Conservation (phyloP, 2,888 invertebrate genomes). For the Tuberolachnus salignus region DNA sequence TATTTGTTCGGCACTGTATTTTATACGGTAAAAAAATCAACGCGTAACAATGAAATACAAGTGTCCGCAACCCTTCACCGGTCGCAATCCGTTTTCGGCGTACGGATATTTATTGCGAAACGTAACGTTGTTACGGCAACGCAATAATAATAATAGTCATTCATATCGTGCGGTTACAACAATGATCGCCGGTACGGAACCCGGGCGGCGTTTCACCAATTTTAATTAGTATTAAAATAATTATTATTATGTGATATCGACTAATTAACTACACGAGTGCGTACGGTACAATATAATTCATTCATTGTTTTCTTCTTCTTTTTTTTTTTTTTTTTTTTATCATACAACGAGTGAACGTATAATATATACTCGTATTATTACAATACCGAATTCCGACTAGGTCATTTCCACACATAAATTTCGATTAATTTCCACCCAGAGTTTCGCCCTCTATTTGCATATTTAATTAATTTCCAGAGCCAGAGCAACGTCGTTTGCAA, state of each 20-base stretch:
- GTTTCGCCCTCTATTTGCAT: slow-evolving; percentile 1
- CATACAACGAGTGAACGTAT: slow-evolving; percentile 4
- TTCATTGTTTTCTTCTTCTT: too few species aligned
- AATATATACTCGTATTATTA: neutral
- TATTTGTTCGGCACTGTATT: too few species aligned
- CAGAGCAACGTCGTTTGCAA: neutral
- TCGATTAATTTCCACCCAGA: neutral
- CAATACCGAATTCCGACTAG: neutral
- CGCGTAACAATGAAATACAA: too few species aligned
- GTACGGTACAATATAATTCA: neutral
- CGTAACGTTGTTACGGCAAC: neutral
- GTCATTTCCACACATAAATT: neutral
- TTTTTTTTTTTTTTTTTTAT: too few species aligned
- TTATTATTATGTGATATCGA: neutral
- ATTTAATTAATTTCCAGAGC: slow-evolving; percentile 12
- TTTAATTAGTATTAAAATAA: slow-evolving; percentile 42
- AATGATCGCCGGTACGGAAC: slow-evolving; percentile 26
- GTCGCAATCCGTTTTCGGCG: too few species aligned
- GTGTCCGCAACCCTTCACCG: too few species aligned
- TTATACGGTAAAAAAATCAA: too few species aligned
- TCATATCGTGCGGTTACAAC: slow-evolving; percentile 24
- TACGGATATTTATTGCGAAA: slow-evolving; percentile 5
- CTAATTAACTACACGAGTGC: slow-evolving; percentile 21
- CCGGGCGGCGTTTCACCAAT: slow-evolving; percentile 11
- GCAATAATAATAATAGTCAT: slow-evolving; percentile 13